Percentiles rank a stretch among this genome's conserved stretches.
phyloP scores from a whole-genome alignment of 35 echinoderm and acorn worm genomes.

The Holothuria glaberrima region DNA sequence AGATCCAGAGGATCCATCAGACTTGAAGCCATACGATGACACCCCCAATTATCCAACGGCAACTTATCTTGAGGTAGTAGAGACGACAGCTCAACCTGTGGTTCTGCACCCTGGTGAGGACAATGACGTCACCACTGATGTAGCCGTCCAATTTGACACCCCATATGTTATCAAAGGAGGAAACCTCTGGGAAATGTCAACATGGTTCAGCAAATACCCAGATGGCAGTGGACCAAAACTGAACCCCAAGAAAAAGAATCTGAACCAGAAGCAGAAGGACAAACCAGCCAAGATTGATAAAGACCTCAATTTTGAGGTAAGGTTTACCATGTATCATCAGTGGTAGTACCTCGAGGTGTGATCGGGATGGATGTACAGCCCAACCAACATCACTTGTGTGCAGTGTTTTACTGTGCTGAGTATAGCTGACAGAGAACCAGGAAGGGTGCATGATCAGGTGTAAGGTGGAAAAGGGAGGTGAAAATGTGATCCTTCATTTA shows the following conservation, averaged over 20 bases:
- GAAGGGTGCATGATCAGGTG: too few relatives aligned
- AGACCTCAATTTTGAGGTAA: slow-evolving; percentile 25
- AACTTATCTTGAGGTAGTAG: slow-evolving; percentile 31
- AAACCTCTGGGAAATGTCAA: slow-evolving; percentile 47
- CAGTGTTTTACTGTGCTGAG: too few relatives aligned
- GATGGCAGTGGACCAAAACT: slow-evolving; percentile 33
- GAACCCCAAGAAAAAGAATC: slow-evolving; percentile 31
- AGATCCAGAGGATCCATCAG: background rate
- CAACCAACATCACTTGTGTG: too few relatives aligned
- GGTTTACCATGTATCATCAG: background rate
- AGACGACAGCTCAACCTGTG: slow-evolving; percentile 35
- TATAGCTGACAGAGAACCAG: too few relatives aligned
- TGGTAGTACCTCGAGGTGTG: background rate
- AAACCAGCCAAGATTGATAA: slow-evolving; percentile 44
- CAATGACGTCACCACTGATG: slow-evolving; percentile 35
- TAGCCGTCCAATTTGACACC: slow-evolving; percentile 42
- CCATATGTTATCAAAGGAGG: slow-evolving; percentile 38
- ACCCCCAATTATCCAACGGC: background rate
- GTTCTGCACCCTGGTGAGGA: slow-evolving; percentile 19
- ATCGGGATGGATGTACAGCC: too few relatives aligned
- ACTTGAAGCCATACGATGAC: background rate
- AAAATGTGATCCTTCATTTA: too few relatives aligned
- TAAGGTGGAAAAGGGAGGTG: too few relatives aligned
- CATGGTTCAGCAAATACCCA: slow-evolving; percentile 52
- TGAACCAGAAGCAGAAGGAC: slow-evolving; percentile 46